Conservation (phyloP, 2,888 invertebrate species). For the Tinea trinotella region DNA sequence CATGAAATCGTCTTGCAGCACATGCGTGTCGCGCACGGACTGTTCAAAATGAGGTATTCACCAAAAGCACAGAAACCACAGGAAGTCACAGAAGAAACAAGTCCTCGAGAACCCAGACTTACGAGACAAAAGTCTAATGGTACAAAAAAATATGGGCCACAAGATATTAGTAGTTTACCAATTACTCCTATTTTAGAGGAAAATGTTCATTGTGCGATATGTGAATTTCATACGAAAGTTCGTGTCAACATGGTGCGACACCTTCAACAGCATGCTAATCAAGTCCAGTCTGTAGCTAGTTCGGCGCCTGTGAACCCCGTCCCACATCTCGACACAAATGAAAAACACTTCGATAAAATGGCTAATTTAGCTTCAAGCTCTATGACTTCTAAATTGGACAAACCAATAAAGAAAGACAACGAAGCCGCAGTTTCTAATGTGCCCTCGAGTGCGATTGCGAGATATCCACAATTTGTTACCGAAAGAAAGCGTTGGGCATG, state of each 20-base stretch:
- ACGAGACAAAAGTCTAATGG: too few relatives aligned
- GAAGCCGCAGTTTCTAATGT: too few relatives aligned
- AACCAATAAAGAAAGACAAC: too few relatives aligned
- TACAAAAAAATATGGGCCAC: constrained; percentile 61
- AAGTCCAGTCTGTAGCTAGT: constrained; percentile 73
- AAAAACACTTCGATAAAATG: constrained; percentile 89
- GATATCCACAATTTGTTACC: constrained; percentile 62
- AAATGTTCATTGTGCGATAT: constrained; percentile 75
- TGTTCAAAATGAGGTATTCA: too few relatives aligned
- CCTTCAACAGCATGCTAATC: constrained; percentile 76
- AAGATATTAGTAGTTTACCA: constrained; percentile 76
- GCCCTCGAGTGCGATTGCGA: neutral
- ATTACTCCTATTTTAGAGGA: constrained; percentile 75
- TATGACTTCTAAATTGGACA: constrained; percentile 22
- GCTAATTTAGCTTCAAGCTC: constrained; percentile 85
- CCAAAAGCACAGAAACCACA: too few relatives aligned
- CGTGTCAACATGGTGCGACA: constrained; percentile 81
- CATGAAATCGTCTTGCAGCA: neutral
- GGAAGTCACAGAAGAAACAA: too few relatives aligned
- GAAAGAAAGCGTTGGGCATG: constrained; percentile 77
- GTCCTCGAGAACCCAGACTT: too few relatives aligned
- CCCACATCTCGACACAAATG: constrained; percentile 82
- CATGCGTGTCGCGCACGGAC: neutral
- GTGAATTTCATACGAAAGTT: constrained; percentile 79
- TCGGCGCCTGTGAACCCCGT: constrained; percentile 86